Percentiles rank a stretch among this genome's conserved stretches.
These are phyloP conservation scores for Acronicta psi DNA, from an alignment of 2,888 invertebrate genomes.

Conservation along the genomic window DNA sequence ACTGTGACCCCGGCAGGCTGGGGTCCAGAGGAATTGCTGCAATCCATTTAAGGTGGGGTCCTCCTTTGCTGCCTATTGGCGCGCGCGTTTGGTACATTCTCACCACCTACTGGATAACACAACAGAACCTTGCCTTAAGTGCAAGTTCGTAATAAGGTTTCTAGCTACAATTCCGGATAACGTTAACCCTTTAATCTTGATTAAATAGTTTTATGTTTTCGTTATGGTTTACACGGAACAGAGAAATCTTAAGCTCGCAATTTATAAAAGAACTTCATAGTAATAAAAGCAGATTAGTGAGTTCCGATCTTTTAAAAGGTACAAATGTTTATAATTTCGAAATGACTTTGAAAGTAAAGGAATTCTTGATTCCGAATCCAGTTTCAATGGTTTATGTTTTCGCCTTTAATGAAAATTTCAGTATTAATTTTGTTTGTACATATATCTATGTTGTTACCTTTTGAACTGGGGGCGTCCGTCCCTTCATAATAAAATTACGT, in stretches of 20 bases:
- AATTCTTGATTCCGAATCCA: slow-evolving; percentile 29
- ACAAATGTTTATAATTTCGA: slow-evolving; percentile 33
- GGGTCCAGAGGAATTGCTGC: too few species aligned
- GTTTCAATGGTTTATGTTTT: slow-evolving; percentile 20
- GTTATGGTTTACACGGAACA: slow-evolving; percentile 18
- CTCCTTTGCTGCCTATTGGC: too few species aligned
- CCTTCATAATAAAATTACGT: slow-evolving; percentile 52
- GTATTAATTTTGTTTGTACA: slow-evolving; percentile 26
- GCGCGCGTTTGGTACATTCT: too few species aligned
- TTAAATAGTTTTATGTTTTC: neutral
- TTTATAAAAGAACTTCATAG: slow-evolving; percentile 31
- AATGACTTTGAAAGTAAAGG: slow-evolving; percentile 34
- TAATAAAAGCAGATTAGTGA: slow-evolving; percentile 42
- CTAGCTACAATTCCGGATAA: slow-evolving; percentile 8
- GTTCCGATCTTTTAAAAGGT: slow-evolving; percentile 43
- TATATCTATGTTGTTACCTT: slow-evolving; percentile 43
- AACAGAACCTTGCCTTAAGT: slow-evolving; percentile 38
- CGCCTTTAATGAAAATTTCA: slow-evolving; percentile 36
- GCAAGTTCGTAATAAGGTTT: slow-evolving; percentile 33
- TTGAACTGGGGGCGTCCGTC: slow-evolving; percentile 34
- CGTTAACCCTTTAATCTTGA: neutral
- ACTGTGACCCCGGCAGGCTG: neutral
- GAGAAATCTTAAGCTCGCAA: slow-evolving; percentile 25
- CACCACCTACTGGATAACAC: too few species aligned
- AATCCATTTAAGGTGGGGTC: too few species aligned